Evolutionary conservation across 1,140 invertebrate genomes (phyloP), one percentile per base, ranked within the genome.

Genomic region (Tyrophagus putrescentiae): DNA sequence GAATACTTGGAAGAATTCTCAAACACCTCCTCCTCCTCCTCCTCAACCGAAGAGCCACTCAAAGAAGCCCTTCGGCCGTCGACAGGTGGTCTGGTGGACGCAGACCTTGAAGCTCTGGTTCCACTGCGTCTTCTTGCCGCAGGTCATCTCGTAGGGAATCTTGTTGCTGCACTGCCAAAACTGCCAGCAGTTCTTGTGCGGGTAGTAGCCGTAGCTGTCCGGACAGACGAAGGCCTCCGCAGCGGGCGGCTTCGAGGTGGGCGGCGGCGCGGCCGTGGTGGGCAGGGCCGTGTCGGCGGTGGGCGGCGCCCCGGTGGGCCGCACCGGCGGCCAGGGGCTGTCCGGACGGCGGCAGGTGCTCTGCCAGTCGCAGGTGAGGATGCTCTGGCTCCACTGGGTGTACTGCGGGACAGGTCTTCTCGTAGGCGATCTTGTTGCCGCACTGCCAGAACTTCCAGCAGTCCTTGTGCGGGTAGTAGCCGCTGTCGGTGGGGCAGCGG

Each of bases 351-450:
- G 9, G 53, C 57, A 58, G 29, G 13, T 25, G 13, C 3, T 58
- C 3, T 31, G 13, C 25, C 62, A 62, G 44, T 65, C 64, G 48
- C 65, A 67, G 4, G 60, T 65, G 11, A 63, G 50, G 13, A 67
- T 36, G 18, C 27, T 23, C 16, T 67, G 65, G 44, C 44, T 63
- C 65, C 65, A 67, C 31, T 61, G 52, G 11, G 65, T 67, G 1
- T 60, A n/a, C 62, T 23, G 36, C 23, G 1, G 64, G 59, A 34
- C 65, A 67, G 3, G 29, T 41, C 60, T 64, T 65, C 41, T 58
- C 52, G 34, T 57, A 36, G 3, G 60, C 57, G 16, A 61, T 39
- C 0, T 64, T 64, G 25, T 58, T 58, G 18, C 39, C 28, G 39
- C 52, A 54, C 27, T 54, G 52, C 4, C 25, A 58, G 34, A 60